Evolutionary conservation across 2,113 vertebrate species (phyloP).

Genomic region (Cyprinus carpio): DNA sequence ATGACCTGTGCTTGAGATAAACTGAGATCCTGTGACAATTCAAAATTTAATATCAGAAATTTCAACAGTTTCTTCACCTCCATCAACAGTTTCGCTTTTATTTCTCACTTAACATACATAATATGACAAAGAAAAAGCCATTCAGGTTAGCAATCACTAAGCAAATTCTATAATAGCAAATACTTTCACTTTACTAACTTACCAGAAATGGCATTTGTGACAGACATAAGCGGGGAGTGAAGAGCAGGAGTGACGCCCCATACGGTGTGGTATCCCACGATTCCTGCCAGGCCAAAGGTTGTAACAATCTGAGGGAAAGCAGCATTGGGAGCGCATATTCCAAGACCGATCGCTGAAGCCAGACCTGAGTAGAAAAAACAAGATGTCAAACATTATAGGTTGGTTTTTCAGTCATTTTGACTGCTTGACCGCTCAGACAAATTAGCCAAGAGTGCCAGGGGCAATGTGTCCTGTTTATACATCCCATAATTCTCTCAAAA

Average conservation of each 20-base stretch:
- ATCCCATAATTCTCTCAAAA: not conserved
- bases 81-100: no score
- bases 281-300: slow-evolving; percentile 91
- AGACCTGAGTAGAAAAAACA: slow-evolving; percentile 76
- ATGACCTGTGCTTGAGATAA: not conserved
- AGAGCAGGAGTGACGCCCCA: slow-evolving; percentile 96
- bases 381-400: not conserved
- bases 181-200: slow-evolving; percentile 40
- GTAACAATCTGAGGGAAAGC: slow-evolving; percentile 97
- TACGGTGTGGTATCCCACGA: slow-evolving; percentile 97
- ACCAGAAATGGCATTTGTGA: slow-evolving; percentile 99
- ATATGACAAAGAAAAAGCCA: no score
- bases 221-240: slow-evolving; percentile 98
- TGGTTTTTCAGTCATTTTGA: not conserved
- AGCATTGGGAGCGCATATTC: slow-evolving; percentile 82
- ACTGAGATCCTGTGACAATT: not conserved
- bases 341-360: slow-evolving; percentile 80
- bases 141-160: no score
- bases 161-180: no score
- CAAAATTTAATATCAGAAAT: not conserved
- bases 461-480: not conserved
- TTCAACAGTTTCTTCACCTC: no score
- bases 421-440: not conserved
- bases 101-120: no score
- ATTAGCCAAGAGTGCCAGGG: not conserved